A percentile compares a stretch with the other conserved stretches of the same genome.
phyloP scores from a whole-genome alignment of 1,140 invertebrate genomes.

The Kradibia gibbosae region DNA sequence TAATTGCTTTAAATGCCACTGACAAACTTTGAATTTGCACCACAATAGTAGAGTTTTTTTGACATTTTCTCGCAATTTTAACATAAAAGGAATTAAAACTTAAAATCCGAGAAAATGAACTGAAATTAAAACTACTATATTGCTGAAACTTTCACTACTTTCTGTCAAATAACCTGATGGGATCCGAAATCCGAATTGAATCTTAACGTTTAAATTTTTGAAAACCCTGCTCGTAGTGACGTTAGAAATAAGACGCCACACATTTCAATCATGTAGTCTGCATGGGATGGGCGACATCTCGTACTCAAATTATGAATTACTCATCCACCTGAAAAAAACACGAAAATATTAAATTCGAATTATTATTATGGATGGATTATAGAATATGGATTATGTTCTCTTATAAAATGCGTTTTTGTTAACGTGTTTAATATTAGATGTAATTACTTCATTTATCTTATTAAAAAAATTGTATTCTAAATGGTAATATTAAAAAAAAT shows the following conservation, averaged over 20 bases:
- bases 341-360: too few species aligned
- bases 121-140: neutral
- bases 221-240: too few species aligned
- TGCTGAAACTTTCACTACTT: neutral
- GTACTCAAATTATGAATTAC: neutral
- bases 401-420: too few species aligned
- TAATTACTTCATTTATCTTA: too few species aligned
- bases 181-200: neutral
- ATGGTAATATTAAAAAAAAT: too few species aligned
- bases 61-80: neutral
- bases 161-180: neutral
- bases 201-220: constrained; percentile 15
- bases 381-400: too few species aligned
- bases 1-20: neutral
- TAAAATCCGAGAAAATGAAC: neutral
- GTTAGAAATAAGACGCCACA: neutral
- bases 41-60: neutral
- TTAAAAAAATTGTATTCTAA: too few species aligned
- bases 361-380: too few species aligned
- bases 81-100: neutral
- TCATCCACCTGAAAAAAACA: too few species aligned
- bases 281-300: neutral
- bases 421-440: too few species aligned
- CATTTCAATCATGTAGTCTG: neutral
- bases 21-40: neutral